Evolutionary conservation across 1,140 invertebrate genomes (phyloP), one percentile per base, ranked within the genome.

Genomic region (Drosophila santomea): DNA sequence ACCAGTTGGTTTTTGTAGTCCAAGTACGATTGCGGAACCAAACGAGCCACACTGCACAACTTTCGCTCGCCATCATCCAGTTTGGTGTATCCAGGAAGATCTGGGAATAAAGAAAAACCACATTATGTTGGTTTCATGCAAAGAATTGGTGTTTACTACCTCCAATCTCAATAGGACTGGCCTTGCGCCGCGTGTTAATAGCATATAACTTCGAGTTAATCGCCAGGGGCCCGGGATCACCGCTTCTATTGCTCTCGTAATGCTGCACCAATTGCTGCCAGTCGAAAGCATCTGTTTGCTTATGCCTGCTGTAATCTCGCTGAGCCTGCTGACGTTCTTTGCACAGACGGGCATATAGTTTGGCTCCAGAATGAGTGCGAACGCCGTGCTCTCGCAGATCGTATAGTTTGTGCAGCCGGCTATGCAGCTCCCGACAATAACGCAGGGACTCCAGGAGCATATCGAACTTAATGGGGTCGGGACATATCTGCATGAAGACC

Each of bases 71-170:
- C 94, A 0, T 93, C 82, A 10, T 93, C 94, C n/a, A 98, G 92
- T 77, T 95, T 95, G 17, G 97, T 95, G 90, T 95, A 98, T 1
- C 96, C 96, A 11, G 97, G 96, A 54, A 98, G 91, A 58, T 96
- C 96, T 59, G 11, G 94, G 81, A 74, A 8, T 11, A 25, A 4
- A 25, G 10, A 5, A 14, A 17, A 17, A n/a, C 5, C n/a, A 15
- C 3, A 12, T 8, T 52, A 59, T 43, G 1, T 43, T 8, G 17
- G 4, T 11, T 23, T 23, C 3, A 11, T 10, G 14, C 10, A 23
- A 8, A 11, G 5, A 15, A 35, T 1, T 28, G 0, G 3, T 15
- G 10, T 12, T 8, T 15, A 7, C n/a, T 50, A 92, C 91, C 91
- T 25, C 73, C 72, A 54, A 92, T 96, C 55, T 96, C 95, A 20